phyloP scores from a whole-genome alignment of 2,113 vertebrate genomes.

The Tupaia tana region DNA sequence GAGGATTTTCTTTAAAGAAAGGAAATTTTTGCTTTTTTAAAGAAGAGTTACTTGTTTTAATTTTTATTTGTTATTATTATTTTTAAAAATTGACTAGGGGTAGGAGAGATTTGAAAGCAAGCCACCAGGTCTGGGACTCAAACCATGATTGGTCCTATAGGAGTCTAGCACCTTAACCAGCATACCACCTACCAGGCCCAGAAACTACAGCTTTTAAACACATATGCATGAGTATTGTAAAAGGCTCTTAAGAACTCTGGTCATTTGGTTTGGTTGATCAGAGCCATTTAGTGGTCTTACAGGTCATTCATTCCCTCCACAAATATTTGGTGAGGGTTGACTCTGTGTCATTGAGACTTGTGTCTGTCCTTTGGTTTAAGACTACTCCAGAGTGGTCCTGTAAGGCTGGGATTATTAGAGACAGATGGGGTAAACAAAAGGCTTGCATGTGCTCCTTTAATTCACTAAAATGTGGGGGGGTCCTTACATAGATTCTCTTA shows the following conservation, averaged over 20 bases:
- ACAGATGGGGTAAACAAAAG: background rate
- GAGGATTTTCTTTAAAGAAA: background rate
- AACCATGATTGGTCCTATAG: too few species aligned
- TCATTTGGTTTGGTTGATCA: background rate
- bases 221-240: background rate
- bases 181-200: too few species aligned
- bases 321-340: background rate
- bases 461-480: background rate
- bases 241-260: background rate
- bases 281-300: background rate
- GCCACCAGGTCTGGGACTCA: too few species aligned
- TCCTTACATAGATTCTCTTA: too few species aligned
- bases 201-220: conserved; percentile 10
- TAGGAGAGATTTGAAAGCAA: too few species aligned
- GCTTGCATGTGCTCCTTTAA: background rate
- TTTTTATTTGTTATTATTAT: too few species aligned
- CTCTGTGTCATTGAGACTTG: background rate
- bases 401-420: background rate
- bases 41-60: too few species aligned
- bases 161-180: too few species aligned
- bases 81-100: too few species aligned
- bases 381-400: background rate
- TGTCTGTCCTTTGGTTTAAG: background rate
- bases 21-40: too few species aligned
- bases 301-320: background rate